Conservation (phyloP, 2,797 vertebrate genomes). For the Halcyon badia region DNA sequence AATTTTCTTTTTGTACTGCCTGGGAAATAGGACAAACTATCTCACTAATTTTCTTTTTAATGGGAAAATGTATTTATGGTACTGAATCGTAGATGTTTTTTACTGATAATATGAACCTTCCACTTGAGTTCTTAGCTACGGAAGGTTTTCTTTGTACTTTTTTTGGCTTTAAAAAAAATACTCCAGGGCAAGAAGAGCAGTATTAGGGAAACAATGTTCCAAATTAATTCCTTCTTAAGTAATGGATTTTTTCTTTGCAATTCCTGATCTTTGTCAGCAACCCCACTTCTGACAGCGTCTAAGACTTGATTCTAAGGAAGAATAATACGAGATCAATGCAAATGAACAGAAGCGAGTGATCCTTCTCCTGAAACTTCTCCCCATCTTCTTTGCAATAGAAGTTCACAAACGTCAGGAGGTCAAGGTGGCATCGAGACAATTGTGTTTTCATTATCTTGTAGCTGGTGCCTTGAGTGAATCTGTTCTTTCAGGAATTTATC, state of each 20-base stretch:
- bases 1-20: neutral
- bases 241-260: neutral
- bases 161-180: neutral
- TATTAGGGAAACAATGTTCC: neutral
- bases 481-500: conserved; percentile 1
- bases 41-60: neutral
- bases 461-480: neutral
- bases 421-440: neutral
- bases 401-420: neutral
- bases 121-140: neutral
- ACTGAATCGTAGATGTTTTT: neutral
- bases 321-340: neutral
- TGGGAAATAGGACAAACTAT: neutral
- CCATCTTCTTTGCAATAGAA: neutral
- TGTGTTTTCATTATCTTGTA: neutral
- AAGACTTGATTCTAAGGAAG: neutral
- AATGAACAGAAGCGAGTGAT: rapidly evolving
- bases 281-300: neutral
- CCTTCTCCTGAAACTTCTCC: neutral
- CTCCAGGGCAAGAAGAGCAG: neutral
- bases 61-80: neutral
- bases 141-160: neutral
- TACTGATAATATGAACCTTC: neutral
- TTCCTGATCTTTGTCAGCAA: neutral
- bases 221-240: neutral